Conservation (phyloP, 2,113 vertebrate species). For the rat (Rattus norvegicus) region DNA sequence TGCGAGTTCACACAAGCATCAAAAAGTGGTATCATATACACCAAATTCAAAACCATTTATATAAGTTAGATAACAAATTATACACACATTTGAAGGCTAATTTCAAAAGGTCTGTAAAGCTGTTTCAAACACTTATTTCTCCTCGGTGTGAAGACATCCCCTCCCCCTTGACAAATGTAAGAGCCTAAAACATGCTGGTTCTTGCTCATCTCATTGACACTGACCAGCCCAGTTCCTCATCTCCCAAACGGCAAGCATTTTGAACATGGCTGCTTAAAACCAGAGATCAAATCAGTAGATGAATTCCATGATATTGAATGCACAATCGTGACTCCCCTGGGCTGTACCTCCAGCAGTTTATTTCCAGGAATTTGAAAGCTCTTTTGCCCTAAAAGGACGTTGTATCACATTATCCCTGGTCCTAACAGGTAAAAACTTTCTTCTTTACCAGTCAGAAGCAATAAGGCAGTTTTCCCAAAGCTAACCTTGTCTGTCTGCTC, state of each 20-base stretch:
- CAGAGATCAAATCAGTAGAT: neutral
- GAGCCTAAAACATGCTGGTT: neutral
- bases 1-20: neutral
- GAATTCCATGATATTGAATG: neutral
- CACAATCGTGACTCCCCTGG: neutral
- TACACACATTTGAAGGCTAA: neutral
- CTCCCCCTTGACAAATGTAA: neutral
- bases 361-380: constrained; percentile 32
- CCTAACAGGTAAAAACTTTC: neutral
- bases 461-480: neutral
- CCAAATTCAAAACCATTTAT: neutral
- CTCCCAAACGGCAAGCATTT: neutral
- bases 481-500: neutral
- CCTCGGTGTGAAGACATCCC: neutral
- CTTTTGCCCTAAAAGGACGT: neutral
- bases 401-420: neutral
- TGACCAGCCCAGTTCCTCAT: neutral
- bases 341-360: neutral
- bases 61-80: neutral
- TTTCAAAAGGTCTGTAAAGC: neutral
- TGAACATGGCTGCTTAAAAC: neutral
- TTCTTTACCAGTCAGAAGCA: neutral
- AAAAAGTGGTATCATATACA: neutral
- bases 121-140: neutral
- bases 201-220: neutral